Evolutionary conservation across 2,113 vertebrate genomes (phyloP).

Genomic region (Sinocyclocheilus maitianheensis): DNA sequence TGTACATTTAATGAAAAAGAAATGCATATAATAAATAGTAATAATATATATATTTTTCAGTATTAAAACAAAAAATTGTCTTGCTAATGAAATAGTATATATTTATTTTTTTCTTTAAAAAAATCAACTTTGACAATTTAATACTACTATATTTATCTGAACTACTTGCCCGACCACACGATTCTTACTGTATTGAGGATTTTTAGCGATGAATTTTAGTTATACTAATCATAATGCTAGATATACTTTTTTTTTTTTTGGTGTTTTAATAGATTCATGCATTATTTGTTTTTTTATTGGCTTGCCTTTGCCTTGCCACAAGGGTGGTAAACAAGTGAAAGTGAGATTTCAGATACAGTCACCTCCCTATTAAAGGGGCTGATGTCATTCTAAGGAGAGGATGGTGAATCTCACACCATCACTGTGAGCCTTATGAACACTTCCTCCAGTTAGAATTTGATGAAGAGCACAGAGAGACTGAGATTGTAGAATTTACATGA

Average conservation of each 20-base stretch:
- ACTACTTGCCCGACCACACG: too few relatives aligned
- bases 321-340: neutral
- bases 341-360: slow-evolving; percentile 1
- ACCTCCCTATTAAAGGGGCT: neutral
- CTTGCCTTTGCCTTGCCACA: neutral
- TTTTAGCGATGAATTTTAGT: too few relatives aligned
- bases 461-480: neutral
- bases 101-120: too few relatives aligned
- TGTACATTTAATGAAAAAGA: neutral
- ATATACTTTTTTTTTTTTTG: neutral
- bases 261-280: neutral
- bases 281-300: neutral
- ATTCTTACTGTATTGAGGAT: too few relatives aligned
- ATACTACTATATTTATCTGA: neutral
- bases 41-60: neutral
- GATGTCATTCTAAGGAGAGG: slow-evolving; percentile 44
- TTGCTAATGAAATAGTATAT: neutral
- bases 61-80: neutral
- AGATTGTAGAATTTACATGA: neutral
- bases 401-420: slow-evolving; percentile 43
- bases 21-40: neutral
- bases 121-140: too few relatives aligned
- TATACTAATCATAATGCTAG: neutral
- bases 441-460: neutral
- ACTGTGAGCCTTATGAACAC: slow-evolving; percentile 37